Evolutionary conservation across 2,113 vertebrate species (phyloP), one percentile per base, ranked within the genome.

Genomic region (Macroglossus sobrinus): DNA sequence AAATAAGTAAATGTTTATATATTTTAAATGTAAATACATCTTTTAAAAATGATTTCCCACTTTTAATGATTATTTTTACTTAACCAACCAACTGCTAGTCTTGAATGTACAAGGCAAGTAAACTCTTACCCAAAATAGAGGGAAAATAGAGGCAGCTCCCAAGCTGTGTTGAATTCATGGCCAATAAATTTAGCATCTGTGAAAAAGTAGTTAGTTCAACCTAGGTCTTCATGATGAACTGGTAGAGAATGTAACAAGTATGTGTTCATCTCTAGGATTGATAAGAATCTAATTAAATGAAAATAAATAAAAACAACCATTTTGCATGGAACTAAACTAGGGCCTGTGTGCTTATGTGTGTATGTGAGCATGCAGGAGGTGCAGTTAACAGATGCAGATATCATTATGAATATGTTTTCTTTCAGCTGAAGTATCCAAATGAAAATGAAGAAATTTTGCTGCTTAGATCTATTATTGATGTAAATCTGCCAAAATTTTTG

Each of bases 401-500:
- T 50, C 30, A 55, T 84, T 35, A 93, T 63, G 19, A 94, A 11
- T 91, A 1, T 93, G 7, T 97, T 98, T 93, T 97, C 71, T 93
- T 98, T 86, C 84, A 99, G 99, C 98, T 99, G 89, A 98, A 99
- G 92, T 99, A 99, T 97, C 99, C 99, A 47, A 97, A 97, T 13
- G 99, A 99, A 98, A 99, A 99, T 93, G 99, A 99, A 98, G 99
- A 99, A 98, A 98, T 99, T 97, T 98, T 99, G 96, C 98, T 99
- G 50, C 98, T 99, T 85, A 98, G 99, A 97, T 99, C 99, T 79
- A 99, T 99, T 96, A 99, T 99, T 93, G 99, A 99, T 97, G 99
- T 99, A 76, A 99, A 99, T 98, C 98, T 99, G 92, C 99, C 99
- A 19, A 99, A 99, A 97, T 99, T 99, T 97, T 98, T 99, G 97